Evolutionary conservation across 2,113 vertebrate species (phyloP).

Genomic region (Sylvietta virens): DNA sequence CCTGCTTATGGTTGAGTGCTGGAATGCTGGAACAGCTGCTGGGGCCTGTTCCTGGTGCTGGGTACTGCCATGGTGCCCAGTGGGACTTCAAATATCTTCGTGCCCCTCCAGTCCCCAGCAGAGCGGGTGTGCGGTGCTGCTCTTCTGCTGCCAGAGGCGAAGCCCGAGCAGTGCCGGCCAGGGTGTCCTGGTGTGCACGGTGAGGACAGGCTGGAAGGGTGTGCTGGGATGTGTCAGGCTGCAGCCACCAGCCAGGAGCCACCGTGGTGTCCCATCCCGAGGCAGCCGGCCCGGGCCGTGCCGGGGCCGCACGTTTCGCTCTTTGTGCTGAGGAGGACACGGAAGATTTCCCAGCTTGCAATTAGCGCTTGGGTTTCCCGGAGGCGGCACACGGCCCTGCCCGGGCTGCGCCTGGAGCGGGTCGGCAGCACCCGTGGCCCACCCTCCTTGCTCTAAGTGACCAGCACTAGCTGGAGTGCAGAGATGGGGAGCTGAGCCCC

Average conservation of each 20-base stretch:
- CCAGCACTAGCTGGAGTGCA: not conserved
- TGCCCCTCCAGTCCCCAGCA: rapidly evolving
- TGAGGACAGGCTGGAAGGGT: not conserved
- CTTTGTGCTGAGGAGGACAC: not conserved
- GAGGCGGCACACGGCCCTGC: rapidly evolving
- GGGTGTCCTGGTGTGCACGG: rapidly evolving
- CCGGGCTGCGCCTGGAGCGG: rapidly evolving
- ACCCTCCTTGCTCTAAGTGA: not conserved
- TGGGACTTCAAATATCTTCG: rapidly evolving
- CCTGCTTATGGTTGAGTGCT: not conserved
- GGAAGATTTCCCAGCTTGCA: not conserved
- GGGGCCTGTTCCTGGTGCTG: not conserved
- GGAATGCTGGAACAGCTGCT: not conserved
- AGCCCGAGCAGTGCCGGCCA: rapidly evolving
- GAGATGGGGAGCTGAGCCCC: not conserved
- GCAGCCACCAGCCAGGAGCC: not conserved
- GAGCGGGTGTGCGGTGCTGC: rapidly evolving
- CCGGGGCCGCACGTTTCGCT: rapidly evolving
- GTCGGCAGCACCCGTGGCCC: rapidly evolving
- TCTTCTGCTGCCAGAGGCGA: rapidly evolving
- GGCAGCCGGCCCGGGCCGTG: not conserved
- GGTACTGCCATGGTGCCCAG: rapidly evolving
- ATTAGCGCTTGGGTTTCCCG: not conserved
- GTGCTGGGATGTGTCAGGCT: not conserved
- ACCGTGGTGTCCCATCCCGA: rapidly evolving